Base-by-base conservation (phyloP, 2,797 vertebrate genomes). In the Acrossocheilus wenchowensis region DNA sequence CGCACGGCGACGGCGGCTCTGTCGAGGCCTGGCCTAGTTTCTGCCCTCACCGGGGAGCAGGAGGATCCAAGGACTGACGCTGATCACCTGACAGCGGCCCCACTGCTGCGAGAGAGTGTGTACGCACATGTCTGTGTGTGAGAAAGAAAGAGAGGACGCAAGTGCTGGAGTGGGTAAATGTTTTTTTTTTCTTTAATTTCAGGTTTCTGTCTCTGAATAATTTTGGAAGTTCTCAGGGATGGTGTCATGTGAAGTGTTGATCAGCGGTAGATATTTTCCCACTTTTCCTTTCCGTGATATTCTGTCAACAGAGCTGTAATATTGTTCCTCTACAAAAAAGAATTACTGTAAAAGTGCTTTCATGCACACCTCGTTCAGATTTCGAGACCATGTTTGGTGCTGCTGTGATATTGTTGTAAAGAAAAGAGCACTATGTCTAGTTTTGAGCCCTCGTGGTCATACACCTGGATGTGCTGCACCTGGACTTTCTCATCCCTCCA, bases 11-110 rank as follows among this genome's bases (percentile, higher is more conserved):
- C 75, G 82, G 64, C 64, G 43, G 52, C 94, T 96, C 95, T 95
- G 93, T 83, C 89, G 95, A 96, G 95, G 94, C 95, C 95, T 96
- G 95, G 95, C 96, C 96, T 95, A 96, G 93, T 94, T 96, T 96
- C 91, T 93, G 92, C 91, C 93, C 93, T 95, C 96, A 93, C 94
- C 92, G 92, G 96, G 95, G 95, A 96, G 91, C 92, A 82, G 2
- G 91, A 93, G 94, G 93, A 95, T 95, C 95, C 95, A 94, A 95
- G 94, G 94, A 94, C 95, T 95, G 94, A 94, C 93, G 94, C 95
- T 93, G 93, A 95, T 96, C 95, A 96, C 96, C 95, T 96, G 96
- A 96, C 95, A 95, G 94, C 91, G 90, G 93, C 94, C 93, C 94
- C 93, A 92, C 90, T 91, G 94, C 88, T 73, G 81, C 81, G 83